A percentile compares a stretch with the other conserved stretches of the same genome.
phyloP scores from a whole-genome alignment of 2,797 vertebrate species.

The Spheniscus humboldti region DNA sequence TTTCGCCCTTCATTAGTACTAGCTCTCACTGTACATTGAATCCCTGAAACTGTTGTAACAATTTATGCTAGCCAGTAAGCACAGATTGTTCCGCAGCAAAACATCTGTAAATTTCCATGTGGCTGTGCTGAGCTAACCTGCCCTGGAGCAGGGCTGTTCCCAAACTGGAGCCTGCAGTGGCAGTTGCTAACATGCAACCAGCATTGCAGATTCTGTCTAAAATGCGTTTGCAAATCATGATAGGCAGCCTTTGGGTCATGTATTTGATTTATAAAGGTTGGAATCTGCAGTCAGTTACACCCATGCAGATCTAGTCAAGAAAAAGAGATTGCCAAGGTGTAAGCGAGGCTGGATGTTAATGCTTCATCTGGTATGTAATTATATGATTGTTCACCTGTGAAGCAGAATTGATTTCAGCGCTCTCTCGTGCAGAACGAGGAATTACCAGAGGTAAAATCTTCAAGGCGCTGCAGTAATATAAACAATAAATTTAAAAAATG shows the following conservation, averaged over 20 bases:
- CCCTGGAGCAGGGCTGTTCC: background rate
- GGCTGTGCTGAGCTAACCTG: background rate
- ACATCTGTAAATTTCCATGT: background rate
- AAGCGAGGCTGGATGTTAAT: background rate
- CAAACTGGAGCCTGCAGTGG: background rate
- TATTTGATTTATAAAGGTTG: background rate
- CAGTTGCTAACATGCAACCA: background rate
- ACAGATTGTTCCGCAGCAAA: background rate
- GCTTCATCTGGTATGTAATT: background rate
- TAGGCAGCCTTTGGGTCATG: background rate
- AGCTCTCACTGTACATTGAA: background rate
- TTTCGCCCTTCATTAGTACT: background rate
- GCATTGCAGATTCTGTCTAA: background rate
- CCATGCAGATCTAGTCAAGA: background rate
- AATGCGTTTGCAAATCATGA: background rate
- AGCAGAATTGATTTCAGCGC: background rate
- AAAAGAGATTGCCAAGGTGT: background rate
- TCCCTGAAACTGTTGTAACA: fast-evolving
- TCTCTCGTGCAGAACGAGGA: background rate
- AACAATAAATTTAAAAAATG: background rate
- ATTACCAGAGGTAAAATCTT: background rate
- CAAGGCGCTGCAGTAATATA: background rate
- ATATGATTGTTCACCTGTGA: background rate
- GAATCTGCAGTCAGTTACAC: background rate
- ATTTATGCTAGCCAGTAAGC: background rate